Evolutionary conservation across 37 sponge, comb jelly and placozoan genomes (phyloP), one percentile per base, ranked within the genome.

Genomic region (Agelas oroides): DNA sequence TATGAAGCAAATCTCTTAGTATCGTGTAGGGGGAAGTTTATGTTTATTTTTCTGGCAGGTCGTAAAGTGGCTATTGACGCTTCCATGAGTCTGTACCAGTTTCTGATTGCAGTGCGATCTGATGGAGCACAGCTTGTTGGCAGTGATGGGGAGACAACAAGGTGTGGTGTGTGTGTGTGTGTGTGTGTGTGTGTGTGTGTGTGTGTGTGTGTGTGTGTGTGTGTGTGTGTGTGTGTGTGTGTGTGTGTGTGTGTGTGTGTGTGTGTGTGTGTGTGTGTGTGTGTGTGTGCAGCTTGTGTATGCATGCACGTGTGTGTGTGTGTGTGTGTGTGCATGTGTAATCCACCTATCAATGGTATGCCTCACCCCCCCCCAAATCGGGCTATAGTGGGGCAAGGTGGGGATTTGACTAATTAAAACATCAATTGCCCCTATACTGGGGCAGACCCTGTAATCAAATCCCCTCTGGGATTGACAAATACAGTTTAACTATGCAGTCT

Each of bases 21-120:
- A 46, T 46, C 46, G 46, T 46, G 46, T 46, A 8, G 3, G 46
- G 3, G 46, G 8, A 46, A 8, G 8, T 46, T 12, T 8, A 46
- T 46, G 8, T 46, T 8, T 46, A 3, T 46, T 46, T 12, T 8
- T 8, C 46, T 8, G 8, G 3, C 46, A 91, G 98, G 98, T 30
- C 88, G 99, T 12, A 99, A 97, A 65, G 87, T 99, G 21, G 99
- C 99, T 24, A 91, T 99, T 71, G 99, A 99, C 88, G 99, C 99
- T 0, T 97, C 97, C 56, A 99, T 99, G 99, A 77, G 97, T 68
- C 52, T 99, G 2, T 99, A 99, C 84, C 99, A 99, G 92, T 99
- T 99, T 53, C 84, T 99, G 41, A 99, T 99, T 55, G 99, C 99
- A 40, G 96, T 99, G 24, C 75, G 99, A 33, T 36, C 88, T 25